phyloP scores from a whole-genome alignment of 2,113 vertebrate genomes.

The Chloebia gouldiae region DNA sequence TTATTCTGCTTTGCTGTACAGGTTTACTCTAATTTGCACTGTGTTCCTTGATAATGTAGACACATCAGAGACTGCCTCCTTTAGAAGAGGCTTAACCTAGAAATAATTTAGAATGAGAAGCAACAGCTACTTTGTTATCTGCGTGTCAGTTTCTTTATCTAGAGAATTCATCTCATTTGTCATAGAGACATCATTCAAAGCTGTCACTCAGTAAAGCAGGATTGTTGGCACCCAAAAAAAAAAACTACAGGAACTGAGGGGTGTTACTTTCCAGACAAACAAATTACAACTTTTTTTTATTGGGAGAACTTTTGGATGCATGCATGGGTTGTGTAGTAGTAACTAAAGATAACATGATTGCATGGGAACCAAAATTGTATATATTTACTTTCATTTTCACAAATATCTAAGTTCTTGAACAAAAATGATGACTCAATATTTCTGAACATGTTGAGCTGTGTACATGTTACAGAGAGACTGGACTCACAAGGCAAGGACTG shows the following conservation, averaged over 20 bases:
- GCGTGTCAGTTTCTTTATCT: background rate
- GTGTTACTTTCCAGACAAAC: background rate
- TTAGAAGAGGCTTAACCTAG: background rate
- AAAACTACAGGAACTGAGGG: background rate
- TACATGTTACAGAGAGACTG: background rate
- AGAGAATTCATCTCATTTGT: background rate
- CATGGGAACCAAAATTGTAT: background rate
- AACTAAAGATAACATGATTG: background rate
- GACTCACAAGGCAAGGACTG: background rate
- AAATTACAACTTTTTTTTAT: background rate
- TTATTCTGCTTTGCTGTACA: background rate
- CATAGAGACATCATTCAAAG: background rate
- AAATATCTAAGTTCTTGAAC: background rate
- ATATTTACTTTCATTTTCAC: background rate
- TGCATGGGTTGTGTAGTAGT: background rate
- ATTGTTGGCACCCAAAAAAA: background rate
- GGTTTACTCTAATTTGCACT: background rate
- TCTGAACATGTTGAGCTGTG: background rate
- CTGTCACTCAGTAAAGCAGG: background rate
- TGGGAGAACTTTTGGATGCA: background rate
- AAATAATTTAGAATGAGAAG: background rate
- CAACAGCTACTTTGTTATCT: background rate
- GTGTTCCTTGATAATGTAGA: background rate
- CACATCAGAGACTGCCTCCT: background rate
- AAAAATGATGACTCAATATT: background rate